A percentile compares a stretch with the other conserved stretches of the same genome.
phyloP scores from a whole-genome alignment of 2,888 invertebrate genomes.

The Orthosia cruda region DNA sequence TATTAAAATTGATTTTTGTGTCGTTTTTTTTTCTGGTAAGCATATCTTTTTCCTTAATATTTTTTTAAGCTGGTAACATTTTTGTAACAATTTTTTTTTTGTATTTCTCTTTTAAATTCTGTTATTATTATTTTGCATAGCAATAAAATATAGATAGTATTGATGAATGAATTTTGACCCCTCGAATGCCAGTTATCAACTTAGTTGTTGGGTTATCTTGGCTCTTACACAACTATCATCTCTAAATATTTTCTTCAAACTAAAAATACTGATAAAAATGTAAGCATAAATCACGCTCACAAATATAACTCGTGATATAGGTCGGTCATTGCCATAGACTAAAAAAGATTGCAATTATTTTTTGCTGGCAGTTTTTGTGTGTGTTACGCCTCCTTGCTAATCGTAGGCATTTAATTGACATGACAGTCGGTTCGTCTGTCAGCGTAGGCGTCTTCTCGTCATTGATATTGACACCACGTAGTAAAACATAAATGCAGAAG shows the following conservation, averaged over 20 bases:
- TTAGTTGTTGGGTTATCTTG: constrained; percentile 8
- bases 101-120: background rate
- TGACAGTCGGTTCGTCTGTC: constrained; percentile 52
- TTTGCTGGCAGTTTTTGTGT: constrained; percentile 26
- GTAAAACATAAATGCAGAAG: constrained; percentile 21
- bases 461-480: constrained; percentile 26
- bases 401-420: constrained; percentile 42
- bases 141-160: background rate
- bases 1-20: background rate
- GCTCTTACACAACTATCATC: background rate
- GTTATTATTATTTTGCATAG: background rate
- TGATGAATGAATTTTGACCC: background rate
- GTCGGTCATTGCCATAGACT: constrained; percentile 57
- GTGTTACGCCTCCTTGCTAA: constrained; percentile 39
- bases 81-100: background rate
- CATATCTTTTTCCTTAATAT: background rate
- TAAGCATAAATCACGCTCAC: background rate
- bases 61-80: background rate
- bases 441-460: constrained; percentile 55
- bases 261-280: background rate
- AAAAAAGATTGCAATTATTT: constrained; percentile 20
- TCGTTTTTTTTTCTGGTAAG: background rate
- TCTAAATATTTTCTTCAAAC: background rate
- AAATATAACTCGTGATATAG: constrained; percentile 44
- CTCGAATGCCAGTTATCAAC: constrained; percentile 5